Evolutionary conservation across 23 tunicate species (phyloP), one percentile per base, ranked within the genome.

Genomic region (Halocynthia roretzi): DNA sequence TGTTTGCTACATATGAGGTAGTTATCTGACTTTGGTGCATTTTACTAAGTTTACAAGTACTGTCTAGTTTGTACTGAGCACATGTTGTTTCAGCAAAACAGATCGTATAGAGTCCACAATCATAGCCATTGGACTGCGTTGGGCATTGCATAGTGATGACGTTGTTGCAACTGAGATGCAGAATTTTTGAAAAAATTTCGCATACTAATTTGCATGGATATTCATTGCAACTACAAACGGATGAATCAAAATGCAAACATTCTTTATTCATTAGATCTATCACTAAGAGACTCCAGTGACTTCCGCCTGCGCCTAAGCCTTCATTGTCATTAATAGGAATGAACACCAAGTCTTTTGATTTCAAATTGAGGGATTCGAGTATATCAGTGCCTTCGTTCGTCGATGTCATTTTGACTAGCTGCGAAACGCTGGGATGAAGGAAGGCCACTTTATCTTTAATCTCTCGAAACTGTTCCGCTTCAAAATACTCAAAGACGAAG

Each of bases 401-500:
- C 8, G 62, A 0, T 50, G 40, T 14, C 60, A 73, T 23, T 62
- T 82, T 82, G 8, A 72, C 31, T 8, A 82, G 61, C 56, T 82
- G 85, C 9, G 74, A 80, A 7, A 82, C 79, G 62, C 78, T 77
- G 53, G 85, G 85, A 61, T 82, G 66, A 64, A 82, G 8, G 51
- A 82, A 82, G 17, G 23, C 50, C 50, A 74, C 57, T 7, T 7
- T 61, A 11, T 73, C 54, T 7, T 56, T 23, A 0, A 51, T 8
- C 15, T 52, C 68, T 60, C 74, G 62, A 51, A 82, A 82, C 40
- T 73, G 21, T 15, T 74, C 65, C 5, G 15, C 19, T 52, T 73
- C 71, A 82, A 82, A 82, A 61, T 82, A 82, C 83, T 88, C 81
- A 73, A 83, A 88, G 73, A 74, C 72, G 51, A 88, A 88, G 5